A percentile compares a stretch with the other conserved stretches of the same genome.
phyloP scores from a whole-genome alignment of 2,888 invertebrate species.

The Phymatocera aterrima region DNA sequence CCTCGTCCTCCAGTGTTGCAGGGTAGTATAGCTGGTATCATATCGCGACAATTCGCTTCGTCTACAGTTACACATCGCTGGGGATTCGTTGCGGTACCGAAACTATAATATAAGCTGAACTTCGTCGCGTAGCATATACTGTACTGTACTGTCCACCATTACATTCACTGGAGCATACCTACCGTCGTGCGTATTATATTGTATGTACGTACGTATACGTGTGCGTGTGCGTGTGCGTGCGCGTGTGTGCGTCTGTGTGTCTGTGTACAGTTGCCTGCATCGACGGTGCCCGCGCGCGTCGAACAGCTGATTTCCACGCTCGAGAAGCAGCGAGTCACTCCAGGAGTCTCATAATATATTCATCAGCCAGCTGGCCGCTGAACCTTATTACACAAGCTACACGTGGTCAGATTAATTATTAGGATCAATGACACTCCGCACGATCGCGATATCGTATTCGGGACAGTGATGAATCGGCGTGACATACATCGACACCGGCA shows the following conservation, averaged over 20 bases:
- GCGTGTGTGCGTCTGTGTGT: background rate
- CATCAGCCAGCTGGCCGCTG: background rate
- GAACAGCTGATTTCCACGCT: conserved; percentile 21
- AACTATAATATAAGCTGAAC: background rate
- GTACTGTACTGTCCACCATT: no score
- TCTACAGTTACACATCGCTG: conserved; percentile 6
- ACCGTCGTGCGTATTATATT: no score
- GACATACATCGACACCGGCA: background rate
- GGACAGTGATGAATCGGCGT: background rate
- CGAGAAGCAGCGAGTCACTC: no score
- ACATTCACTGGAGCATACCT: no score
- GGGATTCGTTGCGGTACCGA: background rate
- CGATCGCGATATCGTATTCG: background rate
- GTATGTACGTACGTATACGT: no score
- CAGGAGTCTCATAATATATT: background rate
- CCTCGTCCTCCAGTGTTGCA: no score
- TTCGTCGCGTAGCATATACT: no score
- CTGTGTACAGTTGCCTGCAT: background rate
- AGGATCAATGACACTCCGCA: conserved; percentile 8
- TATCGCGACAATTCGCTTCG: background rate
- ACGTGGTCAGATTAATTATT: conserved; percentile 35
- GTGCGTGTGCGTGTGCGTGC: no score
- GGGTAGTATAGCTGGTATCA: background rate
- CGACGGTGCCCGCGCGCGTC: background rate
- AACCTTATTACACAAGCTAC: no score